Conservation (phyloP, 2,113 vertebrate genomes). For the Rhineura floridana region DNA sequence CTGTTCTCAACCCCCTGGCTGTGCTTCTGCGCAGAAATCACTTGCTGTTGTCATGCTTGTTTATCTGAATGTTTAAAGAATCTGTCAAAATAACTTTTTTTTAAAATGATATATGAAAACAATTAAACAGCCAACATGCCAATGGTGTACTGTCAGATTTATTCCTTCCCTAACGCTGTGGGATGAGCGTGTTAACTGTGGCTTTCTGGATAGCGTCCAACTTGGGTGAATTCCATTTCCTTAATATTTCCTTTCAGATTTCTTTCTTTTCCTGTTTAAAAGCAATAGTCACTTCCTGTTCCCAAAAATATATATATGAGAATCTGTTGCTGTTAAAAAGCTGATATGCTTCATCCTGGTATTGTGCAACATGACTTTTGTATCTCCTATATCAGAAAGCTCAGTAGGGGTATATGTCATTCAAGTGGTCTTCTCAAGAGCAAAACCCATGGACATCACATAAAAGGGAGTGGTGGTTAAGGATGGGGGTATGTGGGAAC, state of each 20-base stretch:
- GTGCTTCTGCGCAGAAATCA: slow-evolving; percentile 39
- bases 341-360: not conserved
- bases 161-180: not conserved
- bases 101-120: slow-evolving; percentile 54
- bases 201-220: not conserved
- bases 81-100: slow-evolving; percentile 53
- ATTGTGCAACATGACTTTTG: not conserved
- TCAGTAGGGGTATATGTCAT: not conserved
- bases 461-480: not conserved
- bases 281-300: slow-evolving; percentile 2
- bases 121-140: slow-evolving; percentile 55
- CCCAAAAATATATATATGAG: not conserved
- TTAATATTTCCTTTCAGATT: not conserved
- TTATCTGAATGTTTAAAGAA: slow-evolving; percentile 67
- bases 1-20: slow-evolving; percentile 2
- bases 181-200: slow-evolving; percentile 12
- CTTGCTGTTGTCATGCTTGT: slow-evolving; percentile 64
- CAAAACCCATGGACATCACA: not conserved
- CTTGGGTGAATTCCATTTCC: slow-evolving; percentile 4
- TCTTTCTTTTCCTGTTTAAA: not conserved
- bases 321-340: not conserved
- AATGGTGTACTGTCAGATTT: slow-evolving; percentile 45
- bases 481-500: not conserved
- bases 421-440: not conserved
- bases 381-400: not conserved